Percentiles rank a stretch among this genome's conserved stretches.
These are phyloP conservation scores for Corythornis cristatus DNA, from an alignment of 2,113 vertebrate species.

Conservation along the genomic window DNA sequence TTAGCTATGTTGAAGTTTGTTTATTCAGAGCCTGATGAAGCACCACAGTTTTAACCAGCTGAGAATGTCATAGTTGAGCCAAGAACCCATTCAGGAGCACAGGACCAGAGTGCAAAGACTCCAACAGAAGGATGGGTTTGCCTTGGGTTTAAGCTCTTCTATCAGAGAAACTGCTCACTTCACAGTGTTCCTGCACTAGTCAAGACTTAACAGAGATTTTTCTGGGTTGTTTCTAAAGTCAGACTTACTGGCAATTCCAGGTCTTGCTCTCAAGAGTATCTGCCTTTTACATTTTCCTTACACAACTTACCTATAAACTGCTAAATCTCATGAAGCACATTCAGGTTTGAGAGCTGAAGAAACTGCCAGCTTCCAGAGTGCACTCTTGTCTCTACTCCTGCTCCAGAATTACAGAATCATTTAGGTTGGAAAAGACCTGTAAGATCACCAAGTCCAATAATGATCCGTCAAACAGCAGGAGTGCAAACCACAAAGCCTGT, in stretches of 20 bases:
- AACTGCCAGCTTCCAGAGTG: not conserved
- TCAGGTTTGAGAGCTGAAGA: not conserved
- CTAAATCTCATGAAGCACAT: not conserved
- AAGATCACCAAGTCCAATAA: not conserved
- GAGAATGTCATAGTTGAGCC: not conserved
- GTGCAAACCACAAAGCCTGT: not conserved
- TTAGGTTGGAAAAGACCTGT: too few species aligned
- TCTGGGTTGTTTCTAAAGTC: not conserved
- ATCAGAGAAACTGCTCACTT: not conserved
- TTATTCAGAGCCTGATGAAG: slow-evolving; percentile 14
- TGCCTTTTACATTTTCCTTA: not conserved
- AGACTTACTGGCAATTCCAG: not conserved
- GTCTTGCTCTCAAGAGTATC: not conserved
- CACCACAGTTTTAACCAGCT: not conserved
- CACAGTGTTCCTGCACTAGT: not conserved
- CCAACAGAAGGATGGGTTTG: not conserved
- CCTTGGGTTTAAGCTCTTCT: not conserved
- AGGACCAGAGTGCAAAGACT: not conserved
- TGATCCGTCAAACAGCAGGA: not conserved
- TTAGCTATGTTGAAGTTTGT: not conserved
- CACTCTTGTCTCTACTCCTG: not conserved
- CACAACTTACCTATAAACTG: not conserved
- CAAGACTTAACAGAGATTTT: not conserved
- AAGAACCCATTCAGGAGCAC: not conserved
- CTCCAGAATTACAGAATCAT: not conserved